Evolutionary conservation across 2,888 invertebrate species (phyloP), one percentile per base, ranked within the genome.

Genomic region (Megamerina dolium): DNA sequence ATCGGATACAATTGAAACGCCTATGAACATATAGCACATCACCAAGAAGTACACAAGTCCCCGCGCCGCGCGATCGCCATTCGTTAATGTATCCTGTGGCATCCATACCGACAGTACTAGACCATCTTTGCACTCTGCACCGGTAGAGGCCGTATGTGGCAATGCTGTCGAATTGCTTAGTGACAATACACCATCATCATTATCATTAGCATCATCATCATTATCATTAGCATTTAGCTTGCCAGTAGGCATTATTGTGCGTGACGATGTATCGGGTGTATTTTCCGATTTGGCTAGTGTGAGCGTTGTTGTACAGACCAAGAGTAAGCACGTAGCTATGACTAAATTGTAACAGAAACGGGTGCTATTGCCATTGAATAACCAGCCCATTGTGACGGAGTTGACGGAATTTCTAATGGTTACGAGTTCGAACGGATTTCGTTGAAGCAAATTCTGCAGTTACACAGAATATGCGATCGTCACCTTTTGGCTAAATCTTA

Each of bases 1-100:
- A 71, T 99, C 99, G 56, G 97, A 95, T 54, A 97, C 88, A 70
- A 99, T 96, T 57, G 97, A 96, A 34, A 99, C 96, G 43, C 99
- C 99, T 66, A 99, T 88, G 76, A 99, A 99, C 68, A 97, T 81
- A 72, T 96, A 99, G 60, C 88, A 75, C 72, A 99, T 81, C 35
- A 81, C 74, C 38, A 90, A 57, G 74, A 97, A 93, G 75, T 99
- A 99, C 49, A 92, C 83, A 50, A 85, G 61, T 32, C 97, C 97
- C 21, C 99, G 82, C 47, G 90, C 77, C 51, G 89, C 76, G 51
- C 87, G 80, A 63, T 93, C 91, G 42, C 82, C 78, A 36, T 80
- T 70, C 38, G 83, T 77, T 40, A 92, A 79, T 72, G 86, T 82
- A 23, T 81, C 81, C 58, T 80, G 75, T n/a, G 95, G 95, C 57